Evolutionary conservation across 2,888 invertebrate species (phyloP), one percentile per base, ranked within the genome.

Genomic region (Lissocephala sabroskyi): DNA sequence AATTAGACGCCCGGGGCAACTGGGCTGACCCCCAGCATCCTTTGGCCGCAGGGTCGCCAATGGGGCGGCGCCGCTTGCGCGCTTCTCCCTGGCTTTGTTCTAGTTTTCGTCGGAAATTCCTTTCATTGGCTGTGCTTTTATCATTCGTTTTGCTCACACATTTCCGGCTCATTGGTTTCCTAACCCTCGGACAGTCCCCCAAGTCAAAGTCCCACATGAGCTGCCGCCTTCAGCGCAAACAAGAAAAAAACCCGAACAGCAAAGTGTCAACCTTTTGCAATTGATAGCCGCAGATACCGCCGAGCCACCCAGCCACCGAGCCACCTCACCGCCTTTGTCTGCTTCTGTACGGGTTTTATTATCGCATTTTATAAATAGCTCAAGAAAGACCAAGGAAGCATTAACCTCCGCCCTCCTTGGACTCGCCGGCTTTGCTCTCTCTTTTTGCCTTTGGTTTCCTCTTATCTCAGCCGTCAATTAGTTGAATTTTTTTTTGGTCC

Each of bases 191-290:
- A 3, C 35, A 16, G 35, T 4, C 14, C n/a, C 35, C 35, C 10
- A 6, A 14, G 35, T 16, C 35, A 35, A 23, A 23, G 56, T 51
- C 43, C 41, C 45, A 16, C 44, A 42, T 41, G 32, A 35, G 54
- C n/a, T 11, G 30, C 10, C 30, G 30, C n/a, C n/a, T 30, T 30
- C n/a, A 10, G n/a, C 30, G 3, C 37, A 37, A 56, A 65, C 57
- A 62, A 58, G 53, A 23, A 23, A 23, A 23, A 23, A 23, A 23
- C 7, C 3, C 3, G 3, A 23, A 13, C 49, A 53, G 50, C 56
- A 66, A 68, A 68, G 70, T 66, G 66, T 65, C 66, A 66, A 58
- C 63, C 56, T 58, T 60, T n/a, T 45, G 48, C 46, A 66, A 66
- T 70, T 65, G 66, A 66, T 68, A 60, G 68, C 53, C 56, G 30